Percentiles rank a stretch among this genome's conserved stretches.
Evolutionary conservation across 2,888 invertebrate genomes (phyloP).

Genomic region (Lamellibrachia columna): DNA sequence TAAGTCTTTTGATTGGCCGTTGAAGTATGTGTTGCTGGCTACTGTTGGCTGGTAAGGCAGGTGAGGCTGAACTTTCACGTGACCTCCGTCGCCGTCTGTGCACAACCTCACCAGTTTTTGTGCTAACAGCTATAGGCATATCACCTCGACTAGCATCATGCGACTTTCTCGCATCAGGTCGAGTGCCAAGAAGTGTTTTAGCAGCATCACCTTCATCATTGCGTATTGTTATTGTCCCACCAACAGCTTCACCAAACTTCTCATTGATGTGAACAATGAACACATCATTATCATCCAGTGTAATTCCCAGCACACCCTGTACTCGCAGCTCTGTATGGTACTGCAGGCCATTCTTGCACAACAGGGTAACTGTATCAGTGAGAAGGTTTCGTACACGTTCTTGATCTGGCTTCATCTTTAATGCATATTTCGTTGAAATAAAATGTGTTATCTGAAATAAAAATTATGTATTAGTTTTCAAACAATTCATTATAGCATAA

Average conservation of each 20-base stretch:
- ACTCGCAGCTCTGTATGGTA: conserved; percentile 31
- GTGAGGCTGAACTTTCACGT: not conserved
- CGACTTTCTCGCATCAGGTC: not conserved
- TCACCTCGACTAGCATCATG: not conserved
- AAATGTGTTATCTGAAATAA: not conserved
- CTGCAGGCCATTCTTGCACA: conserved; percentile 36
- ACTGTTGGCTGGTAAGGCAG: conserved; percentile 2
- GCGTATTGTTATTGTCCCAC: not conserved
- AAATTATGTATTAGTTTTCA: not conserved
- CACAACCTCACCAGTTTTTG: not conserved
- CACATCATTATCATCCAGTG: conserved; percentile 33
- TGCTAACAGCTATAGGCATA: not conserved
- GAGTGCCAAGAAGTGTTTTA: not conserved
- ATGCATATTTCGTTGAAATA: not conserved
- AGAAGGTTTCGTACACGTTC: conserved; percentile 31
- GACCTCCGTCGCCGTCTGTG: not conserved
- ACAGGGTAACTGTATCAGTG: conserved; percentile 32
- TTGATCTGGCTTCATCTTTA: conserved; percentile 32
- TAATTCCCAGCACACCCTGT: conserved; percentile 35
- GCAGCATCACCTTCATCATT: conserved; percentile 12
- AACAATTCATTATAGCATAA: not conserved
- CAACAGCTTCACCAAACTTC: conserved; percentile 18
- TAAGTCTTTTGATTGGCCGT: conserved; percentile 4
- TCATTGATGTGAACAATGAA: conserved; percentile 35
- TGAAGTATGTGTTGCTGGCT: conserved; percentile 16